These are phyloP conservation scores for Drosophila aldrichi DNA, from an alignment of 2,888 invertebrate species.

Conservation along the genomic window DNA sequence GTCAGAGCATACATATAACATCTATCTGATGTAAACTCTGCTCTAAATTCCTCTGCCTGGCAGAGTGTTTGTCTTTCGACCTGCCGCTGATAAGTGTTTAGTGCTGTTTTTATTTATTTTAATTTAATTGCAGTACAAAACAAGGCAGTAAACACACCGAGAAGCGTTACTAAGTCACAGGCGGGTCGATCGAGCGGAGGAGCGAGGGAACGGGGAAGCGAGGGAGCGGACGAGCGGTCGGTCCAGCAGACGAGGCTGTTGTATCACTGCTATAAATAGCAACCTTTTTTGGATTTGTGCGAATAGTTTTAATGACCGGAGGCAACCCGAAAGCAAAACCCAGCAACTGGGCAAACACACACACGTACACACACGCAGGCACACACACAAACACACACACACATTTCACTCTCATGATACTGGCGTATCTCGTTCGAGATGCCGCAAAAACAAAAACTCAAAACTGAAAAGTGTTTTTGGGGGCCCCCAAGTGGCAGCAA, in stretches of 20 bases:
- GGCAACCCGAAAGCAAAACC: constrained; percentile 46
- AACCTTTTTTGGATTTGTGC: constrained; percentile 73
- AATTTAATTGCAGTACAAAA: constrained; percentile 71
- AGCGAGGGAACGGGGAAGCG: background rate
- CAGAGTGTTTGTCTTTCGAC: constrained; percentile 26
- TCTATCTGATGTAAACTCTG: background rate
- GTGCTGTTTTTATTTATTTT: constrained; percentile 38
- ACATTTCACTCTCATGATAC: constrained; percentile 41
- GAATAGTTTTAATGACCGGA: constrained; percentile 64
- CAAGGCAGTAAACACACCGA: constrained; percentile 59
- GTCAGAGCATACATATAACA: background rate
- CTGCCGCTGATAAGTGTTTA: constrained; percentile 15
- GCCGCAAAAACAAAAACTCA: constrained; percentile 37
- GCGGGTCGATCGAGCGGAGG: background rate
- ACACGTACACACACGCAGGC: constrained; percentile 25
- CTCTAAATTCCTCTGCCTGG: background rate
- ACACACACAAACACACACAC: constrained; percentile 18
- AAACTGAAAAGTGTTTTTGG: constrained; percentile 49
- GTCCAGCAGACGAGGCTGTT: constrained; percentile 29
- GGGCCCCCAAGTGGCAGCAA: constrained; percentile 20
- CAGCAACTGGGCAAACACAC: constrained; percentile 44
- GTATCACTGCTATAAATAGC: constrained; percentile 78
- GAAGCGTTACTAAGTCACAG: constrained; percentile 63
- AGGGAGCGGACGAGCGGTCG: background rate
- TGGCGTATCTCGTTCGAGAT: constrained; percentile 51